Evolutionary conservation across 2,113 vertebrate species (phyloP).

Genomic region (Cottus gobio): DNA sequence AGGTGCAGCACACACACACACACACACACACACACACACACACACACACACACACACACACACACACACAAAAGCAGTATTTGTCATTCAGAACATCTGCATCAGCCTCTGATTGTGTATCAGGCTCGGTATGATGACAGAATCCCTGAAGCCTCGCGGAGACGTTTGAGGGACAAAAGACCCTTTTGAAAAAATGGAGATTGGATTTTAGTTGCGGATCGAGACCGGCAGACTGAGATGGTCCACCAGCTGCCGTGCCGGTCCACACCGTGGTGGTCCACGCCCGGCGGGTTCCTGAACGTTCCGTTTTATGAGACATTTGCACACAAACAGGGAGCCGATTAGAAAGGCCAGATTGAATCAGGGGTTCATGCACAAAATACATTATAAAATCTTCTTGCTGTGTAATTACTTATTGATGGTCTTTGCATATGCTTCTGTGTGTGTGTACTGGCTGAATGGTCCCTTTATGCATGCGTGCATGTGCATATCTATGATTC

Average conservation of each 20-base stretch:
- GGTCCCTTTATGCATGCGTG: constrained; percentile 5
- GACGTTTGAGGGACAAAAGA: constrained; percentile 40
- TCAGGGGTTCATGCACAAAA: not conserved
- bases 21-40: not conserved
- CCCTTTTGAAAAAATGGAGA: not conserved
- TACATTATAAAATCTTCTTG: not conserved
- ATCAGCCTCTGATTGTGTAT: constrained; percentile 40
- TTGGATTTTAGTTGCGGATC: constrained; percentile 36
- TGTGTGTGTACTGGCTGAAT: not conserved
- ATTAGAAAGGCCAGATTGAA: not conserved
- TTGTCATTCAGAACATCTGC: constrained; percentile 44
- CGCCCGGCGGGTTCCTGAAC: not conserved
- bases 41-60: not conserved
- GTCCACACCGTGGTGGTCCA: too few relatives aligned
- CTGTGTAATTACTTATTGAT: constrained; percentile 41
- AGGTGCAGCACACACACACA: not conserved
- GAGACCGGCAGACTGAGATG: not conserved
- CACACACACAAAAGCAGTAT: not conserved
- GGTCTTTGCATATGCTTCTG: constrained; percentile 13
- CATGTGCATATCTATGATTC: constrained; percentile 10
- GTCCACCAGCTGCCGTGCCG: too few relatives aligned
- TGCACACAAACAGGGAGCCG: constrained; percentile 19
- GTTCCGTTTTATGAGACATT: constrained; percentile 1
- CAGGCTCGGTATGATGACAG: constrained; percentile 15
- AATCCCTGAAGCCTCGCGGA: constrained; percentile 30